Evolutionary conservation across 2,888 invertebrate species (phyloP), one percentile per base, ranked within the genome.

Genomic region (Dicycla oo): DNA sequence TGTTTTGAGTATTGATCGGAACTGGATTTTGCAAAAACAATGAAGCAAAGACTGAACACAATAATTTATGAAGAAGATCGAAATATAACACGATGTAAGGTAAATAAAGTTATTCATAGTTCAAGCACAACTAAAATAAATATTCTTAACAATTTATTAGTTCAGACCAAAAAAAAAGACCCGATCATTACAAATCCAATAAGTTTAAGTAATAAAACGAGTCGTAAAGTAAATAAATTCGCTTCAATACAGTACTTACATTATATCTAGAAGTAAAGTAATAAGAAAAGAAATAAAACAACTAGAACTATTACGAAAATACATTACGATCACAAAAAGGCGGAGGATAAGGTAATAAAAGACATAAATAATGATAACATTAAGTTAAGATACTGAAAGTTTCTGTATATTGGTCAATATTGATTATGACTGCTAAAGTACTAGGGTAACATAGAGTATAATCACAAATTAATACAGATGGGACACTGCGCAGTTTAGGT

Each of bases 281-380:
- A 63, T 65, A 72, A 47, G 23, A 71, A 62, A 65, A 71, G 11
- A 68, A 64, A 70, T 64, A 64, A 64, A 63, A 78, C 54, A 54
- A 13, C 49, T 81, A 56, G 38, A 53, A 67, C 53, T 62, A 66
- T 69, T 67, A 51, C 49, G 11, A 66, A 64, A 18, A 69, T 47
- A 68, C 60, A 68, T 82, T 67, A 67, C 64, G 63, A 64, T 69
- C 66, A 51, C 53, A 73, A 82, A 78, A 78, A 66, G 30, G 30
- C 40, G 53, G 38, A 68, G 64, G 26, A 70, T 63, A 63, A 57
- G 38, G 65, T 76, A 69, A 78, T 81, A 78, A 69, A 77, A 56
- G 34, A 60, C 43, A 53, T 66, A 77, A 63, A 72, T 69, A 80
- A 72, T 69, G 53, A 78, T 53, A 65, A 68, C 30, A 67, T 63